Base-by-base conservation (phyloP, 2,797 vertebrate genomes). In the Chelonia mydas region DNA sequence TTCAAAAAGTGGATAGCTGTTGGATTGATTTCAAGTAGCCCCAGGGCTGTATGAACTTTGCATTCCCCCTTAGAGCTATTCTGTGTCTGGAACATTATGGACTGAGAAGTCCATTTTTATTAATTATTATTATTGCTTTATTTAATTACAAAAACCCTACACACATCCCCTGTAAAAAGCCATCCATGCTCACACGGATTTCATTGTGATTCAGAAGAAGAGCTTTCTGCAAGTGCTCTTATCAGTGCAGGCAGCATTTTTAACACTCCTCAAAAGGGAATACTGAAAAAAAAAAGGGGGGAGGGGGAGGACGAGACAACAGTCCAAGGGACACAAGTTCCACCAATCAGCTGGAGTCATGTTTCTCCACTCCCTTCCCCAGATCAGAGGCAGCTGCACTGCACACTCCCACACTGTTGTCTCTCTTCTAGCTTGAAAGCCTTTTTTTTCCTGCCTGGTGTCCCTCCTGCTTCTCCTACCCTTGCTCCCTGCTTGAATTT, bases 1-100 rank as follows among this genome's bases (percentile, higher is more conserved):
- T 89, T 92, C 65, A 87, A 84, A 72, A 78, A 65, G 51, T 72
- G 78, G 87, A n/a, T 11, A 74, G 13, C 47, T 23, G n/a, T 23
- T 86, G 41, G n/a, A 45, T 5, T 57, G 80, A 88, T 93, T 86
- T 94, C 80, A 74, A 92, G 90, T 25, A 91, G 65, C 82, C 68
- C 84, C 6, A 51, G 91, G 80, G 87, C 55, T 23, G 3, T 0
- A 4, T 4, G 23, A 74, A 57, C n/a, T 72, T 90, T 78, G 49
- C 28, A 10, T 37, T 72, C 17, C 17, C 8, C 31, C 31, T 92
- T 21, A 84, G 76, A 95, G 61, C 80, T 94, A 77, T 13, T 8
- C 90, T 57, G 47, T 88, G 21, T 9, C 89, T 90, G 92, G 61
- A 95, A 54, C 86, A 53, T 0, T 41, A 78, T 2, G 72, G 88